phyloP scores from a whole-genome alignment of 2,888 invertebrate species.

The Hypolimnas misippus region DNA sequence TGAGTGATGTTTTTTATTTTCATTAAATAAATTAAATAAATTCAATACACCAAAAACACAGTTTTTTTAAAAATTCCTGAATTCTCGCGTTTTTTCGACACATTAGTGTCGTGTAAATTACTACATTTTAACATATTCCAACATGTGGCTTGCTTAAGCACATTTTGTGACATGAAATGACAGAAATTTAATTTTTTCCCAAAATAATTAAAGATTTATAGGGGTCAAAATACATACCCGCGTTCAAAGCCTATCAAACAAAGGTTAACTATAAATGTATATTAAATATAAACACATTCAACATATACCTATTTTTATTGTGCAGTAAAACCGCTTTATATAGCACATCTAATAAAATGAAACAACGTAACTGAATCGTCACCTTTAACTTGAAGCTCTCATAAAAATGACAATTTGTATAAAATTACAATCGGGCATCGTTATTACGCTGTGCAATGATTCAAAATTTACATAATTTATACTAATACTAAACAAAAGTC shows the following conservation, averaged over 20 bases:
- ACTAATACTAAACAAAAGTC: slow-evolving; percentile 18
- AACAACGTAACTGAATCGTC: slow-evolving; percentile 18
- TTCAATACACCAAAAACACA: too few relatives aligned
- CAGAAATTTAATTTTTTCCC: too few relatives aligned
- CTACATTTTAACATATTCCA: too few relatives aligned
- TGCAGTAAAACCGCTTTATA: not conserved
- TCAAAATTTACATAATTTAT: slow-evolving; percentile 33
- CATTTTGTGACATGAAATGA: too few relatives aligned
- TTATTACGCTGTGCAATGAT: slow-evolving; percentile 19
- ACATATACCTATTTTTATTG: not conserved
- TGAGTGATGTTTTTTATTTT: too few relatives aligned
- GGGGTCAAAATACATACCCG: too few relatives aligned
- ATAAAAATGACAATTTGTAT: slow-evolving; percentile 30
- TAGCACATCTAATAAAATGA: slow-evolving; percentile 12
- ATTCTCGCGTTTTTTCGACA: too few relatives aligned
- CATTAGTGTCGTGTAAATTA: too few relatives aligned
- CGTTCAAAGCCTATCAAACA: not conserved
- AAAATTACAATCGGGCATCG: slow-evolving; percentile 30
- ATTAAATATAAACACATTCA: not conserved
- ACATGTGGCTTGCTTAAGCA: too few relatives aligned
- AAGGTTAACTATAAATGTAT: not conserved
- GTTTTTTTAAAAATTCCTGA: too few relatives aligned
- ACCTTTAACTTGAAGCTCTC: slow-evolving; percentile 23
- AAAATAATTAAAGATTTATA: not conserved
- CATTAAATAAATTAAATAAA: too few relatives aligned